phyloP scores from a whole-genome alignment of 2,797 vertebrate genomes.

The Pantherophis vulpinus region DNA sequence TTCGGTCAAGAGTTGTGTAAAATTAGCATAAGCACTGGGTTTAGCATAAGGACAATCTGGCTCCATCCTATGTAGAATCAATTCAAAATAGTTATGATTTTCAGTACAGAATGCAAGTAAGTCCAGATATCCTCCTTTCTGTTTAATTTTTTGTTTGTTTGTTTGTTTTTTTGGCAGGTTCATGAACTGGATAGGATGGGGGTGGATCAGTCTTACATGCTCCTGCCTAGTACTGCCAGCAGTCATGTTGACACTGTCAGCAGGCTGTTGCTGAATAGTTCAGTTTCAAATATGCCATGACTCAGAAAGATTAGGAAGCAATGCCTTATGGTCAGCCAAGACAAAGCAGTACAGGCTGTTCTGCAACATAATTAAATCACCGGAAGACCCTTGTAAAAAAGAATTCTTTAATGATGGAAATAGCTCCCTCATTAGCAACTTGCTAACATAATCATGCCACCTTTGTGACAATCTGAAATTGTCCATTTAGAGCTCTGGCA shows the following conservation, averaged over 20 bases:
- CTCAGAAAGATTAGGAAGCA: not conserved
- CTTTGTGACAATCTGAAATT: not conserved
- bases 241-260: not conserved
- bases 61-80: not conserved
- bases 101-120: not conserved
- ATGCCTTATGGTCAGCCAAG: not conserved
- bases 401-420: not conserved
- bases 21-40: not conserved
- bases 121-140: not conserved
- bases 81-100: not conserved
- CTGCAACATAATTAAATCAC: not conserved
- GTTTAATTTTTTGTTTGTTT: not conserved
- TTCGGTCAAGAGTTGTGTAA: not conserved
- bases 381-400: not conserved
- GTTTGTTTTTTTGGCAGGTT: not conserved
- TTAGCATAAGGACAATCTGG: not conserved
- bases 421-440: not conserved
- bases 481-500: not conserved
- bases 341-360: not conserved
- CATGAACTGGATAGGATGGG: not conserved
- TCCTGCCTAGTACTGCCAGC: not conserved
- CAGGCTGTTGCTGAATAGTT: not conserved
- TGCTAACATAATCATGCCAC: not conserved
- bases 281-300: not conserved
- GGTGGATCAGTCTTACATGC: not conserved